Evolutionary conservation across 2,797 vertebrate genomes (phyloP), one percentile per base, ranked within the genome.

Genomic region (Falco columbarius): DNA sequence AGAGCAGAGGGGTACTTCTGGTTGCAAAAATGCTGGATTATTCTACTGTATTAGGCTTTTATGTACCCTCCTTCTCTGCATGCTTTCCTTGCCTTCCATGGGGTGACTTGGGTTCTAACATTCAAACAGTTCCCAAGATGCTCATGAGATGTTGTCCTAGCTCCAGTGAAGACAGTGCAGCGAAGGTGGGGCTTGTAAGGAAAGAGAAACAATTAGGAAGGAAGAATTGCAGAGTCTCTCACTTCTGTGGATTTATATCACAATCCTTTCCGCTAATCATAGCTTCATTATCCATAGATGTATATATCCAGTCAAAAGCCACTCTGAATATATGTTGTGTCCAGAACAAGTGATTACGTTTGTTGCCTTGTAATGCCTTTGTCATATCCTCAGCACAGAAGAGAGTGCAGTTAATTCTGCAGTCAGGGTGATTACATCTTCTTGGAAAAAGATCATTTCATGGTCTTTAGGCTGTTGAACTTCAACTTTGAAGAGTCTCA

Each of bases 381-480:
- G 34, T 85, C 67, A 71, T 86, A 49, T 63, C 14, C 47, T 82
- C 22, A 59, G 65, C 79, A 77, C 27, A 79, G 75, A 81, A 51
- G 38, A 82, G 10, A 5, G 24, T 85, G 42, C 36, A 55, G 34
- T 88, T 93, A 95, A 95, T 90, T 95, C 71, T 86, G 44, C 74
- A 89, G 76, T 61, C 68, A 61, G 51, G 8, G 30, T 92, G 93
- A 81, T 92, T 82, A 68, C 34, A 51, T 92, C 94, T 96, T 95
- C 91, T 92, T 62, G 42, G 86, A 79, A 62, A 92, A 94, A 95
- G 93, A 97, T 86, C 34, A 90, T 96, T 96, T 97, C 86, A 84
- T 96, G 92, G 89, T 92, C 90, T 97, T 97, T 93, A 97, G 92
- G 86, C 88, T 95, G 62, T 93, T 97, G 95, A 95, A 97, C 97